Evolutionary conservation across 2,888 invertebrate species (phyloP).

Genomic region (Diadegma fenestrale): DNA sequence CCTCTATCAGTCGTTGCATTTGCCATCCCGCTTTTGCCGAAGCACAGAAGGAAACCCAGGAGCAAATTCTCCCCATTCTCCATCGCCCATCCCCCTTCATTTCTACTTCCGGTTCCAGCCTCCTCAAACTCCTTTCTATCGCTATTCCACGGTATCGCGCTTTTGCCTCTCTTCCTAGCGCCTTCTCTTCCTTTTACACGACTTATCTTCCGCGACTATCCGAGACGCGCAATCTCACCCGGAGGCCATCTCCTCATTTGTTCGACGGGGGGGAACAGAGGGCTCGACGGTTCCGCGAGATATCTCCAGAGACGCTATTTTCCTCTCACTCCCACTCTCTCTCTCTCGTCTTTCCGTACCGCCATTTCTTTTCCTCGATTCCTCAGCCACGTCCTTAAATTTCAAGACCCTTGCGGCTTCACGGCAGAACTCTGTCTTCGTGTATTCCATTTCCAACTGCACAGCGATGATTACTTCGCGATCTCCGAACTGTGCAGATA

Average conservation of each 20-base stretch:
- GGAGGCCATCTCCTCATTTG: constrained; percentile 67
- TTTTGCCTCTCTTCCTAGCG: constrained; percentile 17
- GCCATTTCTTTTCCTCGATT: constrained; percentile 36
- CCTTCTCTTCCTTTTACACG: constrained; percentile 68
- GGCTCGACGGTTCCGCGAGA: constrained; percentile 48
- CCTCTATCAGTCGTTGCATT: constrained; percentile 28
- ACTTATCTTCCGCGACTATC: constrained; percentile 77
- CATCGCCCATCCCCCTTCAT: constrained; percentile 10
- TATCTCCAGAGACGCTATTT: constrained; percentile 57
- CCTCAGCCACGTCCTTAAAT: constrained; percentile 64
- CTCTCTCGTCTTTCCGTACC: constrained; percentile 4
- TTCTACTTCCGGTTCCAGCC: constrained; percentile 20
- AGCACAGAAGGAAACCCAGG: constrained; percentile 35
- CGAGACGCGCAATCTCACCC: constrained; percentile 69
- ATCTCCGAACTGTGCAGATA: constrained; percentile 45
- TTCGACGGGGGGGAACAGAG: constrained; percentile 48
- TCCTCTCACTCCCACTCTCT: constrained; percentile 30
- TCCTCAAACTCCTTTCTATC: constrained; percentile 66
- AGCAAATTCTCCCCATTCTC: constrained; percentile 44
- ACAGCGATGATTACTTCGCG: constrained; percentile 73
- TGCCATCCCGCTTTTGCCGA: constrained; percentile 45
- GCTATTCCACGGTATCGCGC: constrained; percentile 63
- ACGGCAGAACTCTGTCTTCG: constrained; percentile 19
- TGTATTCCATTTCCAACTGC: constrained; percentile 66
- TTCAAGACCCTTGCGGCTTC: constrained; percentile 17